Evolutionary conservation across 2,113 vertebrate genomes (phyloP).

Genomic region (Petaurus breviceps): DNA sequence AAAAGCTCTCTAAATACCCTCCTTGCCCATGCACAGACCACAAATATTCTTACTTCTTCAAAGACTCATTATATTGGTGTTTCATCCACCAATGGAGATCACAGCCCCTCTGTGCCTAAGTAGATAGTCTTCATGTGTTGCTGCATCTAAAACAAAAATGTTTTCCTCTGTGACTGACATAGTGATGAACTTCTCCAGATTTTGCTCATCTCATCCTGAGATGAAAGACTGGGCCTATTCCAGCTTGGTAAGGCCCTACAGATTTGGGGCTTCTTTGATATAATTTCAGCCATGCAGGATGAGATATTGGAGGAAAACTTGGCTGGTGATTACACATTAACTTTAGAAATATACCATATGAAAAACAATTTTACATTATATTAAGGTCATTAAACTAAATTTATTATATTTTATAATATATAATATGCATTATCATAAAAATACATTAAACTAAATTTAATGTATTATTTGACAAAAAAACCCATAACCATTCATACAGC

Average conservation of each 20-base stretch:
- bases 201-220: not conserved
- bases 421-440: no score
- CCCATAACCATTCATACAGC: not conserved
- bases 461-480: not conserved
- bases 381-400: not conserved
- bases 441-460: not conserved
- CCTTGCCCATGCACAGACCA: not conserved
- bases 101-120: not conserved
- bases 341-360: not conserved
- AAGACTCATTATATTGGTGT: not conserved
- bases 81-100: not conserved
- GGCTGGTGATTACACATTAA: not conserved
- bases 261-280: not conserved
- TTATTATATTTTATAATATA: no score
- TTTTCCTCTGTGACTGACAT: not conserved
- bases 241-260: not conserved
- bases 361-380: not conserved
- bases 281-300: not conserved
- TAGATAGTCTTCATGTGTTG: not conserved
- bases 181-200: not conserved
- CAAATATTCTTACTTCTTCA: not conserved
- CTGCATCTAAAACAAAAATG: not conserved
- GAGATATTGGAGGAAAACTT: no score
- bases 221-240: not conserved
- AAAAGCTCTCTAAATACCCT: constrained; percentile 32